These are phyloP conservation scores for Drosophila diplacantha DNA, from an alignment of 2,888 invertebrate species.

Conservation along the genomic window DNA sequence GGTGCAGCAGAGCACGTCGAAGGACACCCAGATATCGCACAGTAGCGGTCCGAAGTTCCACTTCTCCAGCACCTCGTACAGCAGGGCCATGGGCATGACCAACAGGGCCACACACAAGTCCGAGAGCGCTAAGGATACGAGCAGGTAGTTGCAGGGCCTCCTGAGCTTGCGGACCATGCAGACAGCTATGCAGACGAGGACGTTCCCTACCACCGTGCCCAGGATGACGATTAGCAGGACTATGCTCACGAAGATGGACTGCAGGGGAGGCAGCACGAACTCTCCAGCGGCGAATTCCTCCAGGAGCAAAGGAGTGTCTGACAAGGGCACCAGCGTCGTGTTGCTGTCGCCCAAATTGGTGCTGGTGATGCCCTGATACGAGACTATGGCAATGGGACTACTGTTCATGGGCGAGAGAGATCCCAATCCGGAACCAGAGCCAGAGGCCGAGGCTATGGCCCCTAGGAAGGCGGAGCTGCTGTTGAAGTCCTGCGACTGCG, in stretches of 20 bases:
- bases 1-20: conserved; percentile 97
- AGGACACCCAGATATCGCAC: conserved; percentile 97
- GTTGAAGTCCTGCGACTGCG: conserved; percentile 45
- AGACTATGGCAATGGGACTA: conserved; percentile 52
- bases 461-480: conserved; percentile 58
- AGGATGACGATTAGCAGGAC: conserved; percentile 86
- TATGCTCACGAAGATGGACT: conserved; percentile 84
- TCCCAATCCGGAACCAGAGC: neutral
- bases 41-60: conserved; percentile 96
- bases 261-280: conserved; percentile 73
- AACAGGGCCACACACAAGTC: conserved; percentile 96
- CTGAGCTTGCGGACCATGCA: conserved; percentile 94
- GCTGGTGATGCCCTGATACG: conserved; percentile 49
- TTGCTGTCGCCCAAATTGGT: conserved; percentile 59
- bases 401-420: conserved; percentile 38
- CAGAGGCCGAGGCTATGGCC: conserved; percentile 44
- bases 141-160: conserved; percentile 92
- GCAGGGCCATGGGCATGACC: conserved; percentile 98
- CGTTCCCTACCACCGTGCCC: conserved; percentile 91
- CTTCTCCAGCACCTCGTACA: conserved; percentile 93
- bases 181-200: conserved; percentile 96
- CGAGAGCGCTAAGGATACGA: conserved; percentile 96
- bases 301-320: conserved; percentile 49
- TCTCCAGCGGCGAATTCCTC: conserved; percentile 51
- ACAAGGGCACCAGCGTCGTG: conserved; percentile 47